Evolutionary conservation across 2,797 vertebrate species (phyloP), one percentile per base, ranked within the genome.

Genomic region (Phaenicophaeus curvirostris): DNA sequence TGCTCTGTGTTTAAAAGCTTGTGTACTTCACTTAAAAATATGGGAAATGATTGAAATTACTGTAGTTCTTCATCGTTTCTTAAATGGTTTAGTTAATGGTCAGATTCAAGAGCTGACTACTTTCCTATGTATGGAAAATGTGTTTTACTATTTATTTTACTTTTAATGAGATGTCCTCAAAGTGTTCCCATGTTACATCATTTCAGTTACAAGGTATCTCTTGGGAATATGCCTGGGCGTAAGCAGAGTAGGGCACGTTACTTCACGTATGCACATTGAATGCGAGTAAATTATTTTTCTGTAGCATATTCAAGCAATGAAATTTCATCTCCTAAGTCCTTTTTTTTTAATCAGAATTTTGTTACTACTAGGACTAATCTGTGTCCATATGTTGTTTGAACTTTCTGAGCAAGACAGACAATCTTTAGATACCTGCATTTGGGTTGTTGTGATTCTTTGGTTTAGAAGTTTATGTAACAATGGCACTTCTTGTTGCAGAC

Each of bases 191-290:
- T 58, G 66, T 93, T 95, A 81, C 7, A 0, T 95, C 66, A 78
- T 58, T 79, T 87, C 85, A 85, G 28, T 91, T 95, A 89, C 75
- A 94, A 62, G 46, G 54, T 90, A 65, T 81, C 85, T 87, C 74
- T 93, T 79, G 79, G 73, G 91, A 92, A 78, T 79, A 41, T 86
- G 75, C 81, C 75, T 87, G 57, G 57, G 35, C 93, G 58, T 93
- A 74, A 74, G 42, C 85, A 85, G 74, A 77, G 35, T 48, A 90
- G 67, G 71, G 59, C 55, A 84, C 15, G 6, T 93, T 67, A 86
- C 33, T 88, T 87, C 80, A 82, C 31, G 77, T 92, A 28, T 63
- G 35, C 19, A 24, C 27, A 4, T 19, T 53, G 65, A 61, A 85
- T 92, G 21, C n/a, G 39, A 90, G 33, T 82, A 61, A 85, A 90